Conservation (phyloP, 2,888 invertebrate species). For the Andrena minutula region DNA sequence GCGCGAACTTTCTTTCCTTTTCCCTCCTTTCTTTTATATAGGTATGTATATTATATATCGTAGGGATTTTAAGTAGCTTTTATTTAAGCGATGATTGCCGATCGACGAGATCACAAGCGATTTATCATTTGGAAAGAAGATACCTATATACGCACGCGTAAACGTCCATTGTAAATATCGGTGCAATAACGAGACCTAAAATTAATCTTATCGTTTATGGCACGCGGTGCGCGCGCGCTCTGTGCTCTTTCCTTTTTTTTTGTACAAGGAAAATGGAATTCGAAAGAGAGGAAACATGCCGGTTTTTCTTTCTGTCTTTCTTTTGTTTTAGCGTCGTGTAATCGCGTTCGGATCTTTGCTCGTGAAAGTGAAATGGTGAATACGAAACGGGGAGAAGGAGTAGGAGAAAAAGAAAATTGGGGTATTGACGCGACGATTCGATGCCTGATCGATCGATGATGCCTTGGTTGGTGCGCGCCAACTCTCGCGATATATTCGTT, state of each 20-base stretch:
- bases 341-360: constrained; percentile 65
- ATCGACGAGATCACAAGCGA: constrained; percentile 67
- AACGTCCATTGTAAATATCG: constrained; percentile 84
- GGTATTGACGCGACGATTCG: constrained; percentile 43
- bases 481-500: constrained; percentile 63
- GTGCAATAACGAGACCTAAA: constrained; percentile 82
- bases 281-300: background rate
- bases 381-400: background rate
- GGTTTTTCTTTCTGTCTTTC: constrained; percentile 3
- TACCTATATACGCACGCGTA: constrained; percentile 65
- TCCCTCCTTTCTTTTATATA: constrained; percentile 31
- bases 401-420: constrained; percentile 30
- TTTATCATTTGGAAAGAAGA: constrained; percentile 67
- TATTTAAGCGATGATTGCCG: constrained; percentile 72
- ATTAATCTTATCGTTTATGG: constrained; percentile 76
- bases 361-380: constrained; percentile 44
- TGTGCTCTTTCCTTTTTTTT: background rate
- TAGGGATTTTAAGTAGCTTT: constrained; percentile 78
- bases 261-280: background rate
- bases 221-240: constrained; percentile 47
- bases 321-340: constrained; percentile 69
- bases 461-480: constrained; percentile 65
- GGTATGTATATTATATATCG: constrained; percentile 47
- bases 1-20: constrained; percentile 48
- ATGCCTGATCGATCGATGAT: constrained; percentile 48